phyloP scores from a whole-genome alignment of 2,797 vertebrate species.

The Sebastes nivosus region DNA sequence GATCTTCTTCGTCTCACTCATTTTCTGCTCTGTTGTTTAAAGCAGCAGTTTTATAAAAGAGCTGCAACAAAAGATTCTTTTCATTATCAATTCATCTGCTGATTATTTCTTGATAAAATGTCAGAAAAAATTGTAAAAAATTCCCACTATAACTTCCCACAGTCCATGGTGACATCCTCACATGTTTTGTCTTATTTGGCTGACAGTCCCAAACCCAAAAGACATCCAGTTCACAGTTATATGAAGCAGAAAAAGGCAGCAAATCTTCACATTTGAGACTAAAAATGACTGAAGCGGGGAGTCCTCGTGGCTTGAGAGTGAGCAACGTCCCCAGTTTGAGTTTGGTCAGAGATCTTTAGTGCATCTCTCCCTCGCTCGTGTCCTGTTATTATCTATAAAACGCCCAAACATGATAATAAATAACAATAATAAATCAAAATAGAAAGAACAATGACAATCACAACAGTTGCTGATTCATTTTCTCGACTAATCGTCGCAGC shows the following conservation, averaged over 20 bases:
- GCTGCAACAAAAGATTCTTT: not conserved
- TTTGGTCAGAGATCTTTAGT: not conserved
- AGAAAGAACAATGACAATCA: not conserved
- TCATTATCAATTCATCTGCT: not conserved
- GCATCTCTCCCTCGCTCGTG: not conserved
- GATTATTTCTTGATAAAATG: not conserved
- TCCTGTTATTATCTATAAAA: not conserved
- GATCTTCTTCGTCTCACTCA: not conserved
- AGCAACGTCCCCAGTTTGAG: not conserved
- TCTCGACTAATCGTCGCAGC: not conserved
- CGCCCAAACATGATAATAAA: not conserved
- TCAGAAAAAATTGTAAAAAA: not conserved
- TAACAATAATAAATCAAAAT: not conserved
- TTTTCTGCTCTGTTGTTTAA: not conserved
- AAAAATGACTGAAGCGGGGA: not conserved
- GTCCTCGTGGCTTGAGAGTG: not conserved
- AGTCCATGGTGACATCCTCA: not conserved
- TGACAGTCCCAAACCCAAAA: not conserved
- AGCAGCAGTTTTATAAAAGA: not conserved
- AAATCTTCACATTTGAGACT: not conserved
- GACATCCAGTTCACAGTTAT: not conserved
- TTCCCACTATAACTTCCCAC: not conserved
- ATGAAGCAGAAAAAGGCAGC: too few relatives aligned
- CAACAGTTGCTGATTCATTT: not conserved
- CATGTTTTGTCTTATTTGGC: not conserved